phyloP scores from a whole-genome alignment of 2,797 vertebrate genomes.

The Pogoniulus pusillus region DNA sequence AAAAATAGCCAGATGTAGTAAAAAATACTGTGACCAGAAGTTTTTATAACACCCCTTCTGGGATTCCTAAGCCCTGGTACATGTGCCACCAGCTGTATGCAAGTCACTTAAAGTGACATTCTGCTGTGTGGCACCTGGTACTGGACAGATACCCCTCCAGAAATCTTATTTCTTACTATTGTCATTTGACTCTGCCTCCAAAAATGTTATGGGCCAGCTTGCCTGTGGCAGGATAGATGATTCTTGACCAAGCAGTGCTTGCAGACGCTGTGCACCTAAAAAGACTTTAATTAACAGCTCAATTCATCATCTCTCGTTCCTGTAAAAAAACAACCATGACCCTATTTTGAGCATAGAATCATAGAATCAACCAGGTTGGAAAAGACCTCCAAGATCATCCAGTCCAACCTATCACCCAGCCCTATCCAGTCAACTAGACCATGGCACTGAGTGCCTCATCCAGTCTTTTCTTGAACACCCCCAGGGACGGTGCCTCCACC shows the following conservation, averaged over 20 bases:
- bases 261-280: neutral
- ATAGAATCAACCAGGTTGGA: too few species aligned
- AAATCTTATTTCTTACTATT: neutral
- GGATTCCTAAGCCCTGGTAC: neutral
- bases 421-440: too few species aligned
- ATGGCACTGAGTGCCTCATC: too few species aligned
- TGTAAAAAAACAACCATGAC: neutral
- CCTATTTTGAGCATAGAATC: neutral
- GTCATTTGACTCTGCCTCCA: neutral
- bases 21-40: neutral
- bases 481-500: too few species aligned
- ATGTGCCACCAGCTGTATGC: neutral
- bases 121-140: fast-evolving
- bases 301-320: neutral
- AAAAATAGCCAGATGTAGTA: neutral
- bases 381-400: too few species aligned
- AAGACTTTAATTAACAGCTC: neutral
- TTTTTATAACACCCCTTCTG: neutral
- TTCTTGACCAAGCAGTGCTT: neutral
- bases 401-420: too few species aligned
- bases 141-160: fast-evolving
- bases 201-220: neutral
- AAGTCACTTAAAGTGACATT: neutral
- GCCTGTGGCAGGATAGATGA: neutral
- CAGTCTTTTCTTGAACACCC: too few species aligned